Conservation (phyloP, 2,797 vertebrate genomes). For the Onychomys torridus region DNA sequence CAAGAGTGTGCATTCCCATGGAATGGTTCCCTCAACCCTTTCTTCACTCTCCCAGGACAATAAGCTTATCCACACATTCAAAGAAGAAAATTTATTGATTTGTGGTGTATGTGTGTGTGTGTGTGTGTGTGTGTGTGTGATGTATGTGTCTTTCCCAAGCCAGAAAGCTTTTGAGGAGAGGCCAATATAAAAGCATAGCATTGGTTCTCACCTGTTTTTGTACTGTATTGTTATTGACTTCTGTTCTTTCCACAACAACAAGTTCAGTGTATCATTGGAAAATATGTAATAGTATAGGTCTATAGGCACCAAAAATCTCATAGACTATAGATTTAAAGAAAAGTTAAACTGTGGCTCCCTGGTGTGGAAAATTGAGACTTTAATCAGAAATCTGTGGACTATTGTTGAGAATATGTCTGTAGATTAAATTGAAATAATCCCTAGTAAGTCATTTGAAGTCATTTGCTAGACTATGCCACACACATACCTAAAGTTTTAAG, state of each 20-base stretch:
- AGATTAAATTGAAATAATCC: neutral
- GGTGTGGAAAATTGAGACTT: neutral
- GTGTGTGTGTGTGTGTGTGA: neutral
- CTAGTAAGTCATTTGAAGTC: neutral
- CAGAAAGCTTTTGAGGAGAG: neutral
- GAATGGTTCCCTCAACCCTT: accelerated
- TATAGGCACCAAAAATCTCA: neutral
- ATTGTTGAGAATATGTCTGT: neutral
- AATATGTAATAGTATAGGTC: neutral
- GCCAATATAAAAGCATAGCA: neutral
- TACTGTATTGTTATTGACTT: neutral
- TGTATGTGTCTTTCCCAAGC: neutral
- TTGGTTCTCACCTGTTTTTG: neutral
- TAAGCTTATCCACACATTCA: neutral
- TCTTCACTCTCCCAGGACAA: accelerated
- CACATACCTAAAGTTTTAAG: neutral
- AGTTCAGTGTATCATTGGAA: neutral
- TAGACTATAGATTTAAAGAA: neutral
- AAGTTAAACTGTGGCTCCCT: neutral
- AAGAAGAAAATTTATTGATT: neutral
- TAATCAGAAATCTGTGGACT: neutral
- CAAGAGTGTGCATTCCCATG: neutral
- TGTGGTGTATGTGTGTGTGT: too few relatives aligned
- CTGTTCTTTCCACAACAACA: neutral
- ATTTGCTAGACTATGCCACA: neutral